Base-by-base conservation (phyloP, 2,888 invertebrate genomes). In the Cartodere bifasciata region DNA sequence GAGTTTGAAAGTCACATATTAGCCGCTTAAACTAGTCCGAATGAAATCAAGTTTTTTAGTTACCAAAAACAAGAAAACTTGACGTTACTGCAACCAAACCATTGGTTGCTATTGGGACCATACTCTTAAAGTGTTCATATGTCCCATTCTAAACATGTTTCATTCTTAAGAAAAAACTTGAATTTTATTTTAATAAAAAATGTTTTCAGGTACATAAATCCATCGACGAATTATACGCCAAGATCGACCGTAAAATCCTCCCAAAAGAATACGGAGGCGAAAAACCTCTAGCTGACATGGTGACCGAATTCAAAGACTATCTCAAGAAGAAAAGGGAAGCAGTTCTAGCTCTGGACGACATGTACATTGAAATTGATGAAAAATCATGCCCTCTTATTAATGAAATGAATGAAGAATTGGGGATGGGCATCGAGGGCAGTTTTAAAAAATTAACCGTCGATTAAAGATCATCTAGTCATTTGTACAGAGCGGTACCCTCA, bases 201-300 rank as follows among this genome's bases (percentile, higher is more conserved):
- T n/a, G n/a, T 36, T 43, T 58, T 15, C 60, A 81, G 79, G 71
- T 86, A 36, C 82, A 86, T 54, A 77, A 79, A 48, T 72, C 68
- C 15, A 54, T 79, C 13, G 76, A 80, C 4, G 80, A 82, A n/a
- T 59, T 87, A 17, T 72, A 71, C 40, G 67, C 73, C 23, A 70
- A 75, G 44, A 67, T 87, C 4, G 73, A 84, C 52, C 69, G 75
- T 13, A 70, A 75, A 36, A 79, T 87, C 46, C 58, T 90, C 39
- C 88, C 88, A 1, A 77, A 80, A 55, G 88, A 90, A 58, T 88
- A 87, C 50, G 88, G 88, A 5, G 88, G 88, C n/a, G 75, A 74
- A 12, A 70, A 84, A 12, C 82, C 87, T 11, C 60, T 86, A 29
- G 65, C 66, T 15, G 81, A 85, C 29, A 86, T 90, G 83, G 78